Conservation (phyloP, 2,888 invertebrate species). For the Parnassius glacialis region DNA sequence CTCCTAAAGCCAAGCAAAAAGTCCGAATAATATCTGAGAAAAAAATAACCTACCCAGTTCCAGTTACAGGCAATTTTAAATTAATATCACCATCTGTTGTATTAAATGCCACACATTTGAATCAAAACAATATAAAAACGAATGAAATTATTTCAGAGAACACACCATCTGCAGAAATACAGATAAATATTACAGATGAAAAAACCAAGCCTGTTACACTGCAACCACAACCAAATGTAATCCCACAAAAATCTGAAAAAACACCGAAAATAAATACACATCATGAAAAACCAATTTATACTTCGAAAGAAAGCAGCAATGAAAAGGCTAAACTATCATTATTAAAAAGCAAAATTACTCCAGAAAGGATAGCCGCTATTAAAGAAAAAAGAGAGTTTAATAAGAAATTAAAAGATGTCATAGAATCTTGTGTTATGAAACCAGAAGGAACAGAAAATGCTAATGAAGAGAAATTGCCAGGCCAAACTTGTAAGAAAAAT, state of each 20-base stretch:
- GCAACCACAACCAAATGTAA: conserved; percentile 2
- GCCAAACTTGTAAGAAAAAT: conserved; percentile 18
- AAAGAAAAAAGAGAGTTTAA: conserved; percentile 68
- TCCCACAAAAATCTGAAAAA: neutral
- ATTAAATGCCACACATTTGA: conserved; percentile 41
- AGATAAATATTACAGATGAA: conserved; percentile 1
- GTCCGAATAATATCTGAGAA: conserved; percentile 63
- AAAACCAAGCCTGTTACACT: neutral
- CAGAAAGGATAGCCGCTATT: conserved; percentile 62
- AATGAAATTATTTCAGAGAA: conserved; percentile 14
- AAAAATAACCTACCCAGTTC: conserved; percentile 49
- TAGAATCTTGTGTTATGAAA: conserved; percentile 49
- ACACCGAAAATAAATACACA: conserved; percentile 9
- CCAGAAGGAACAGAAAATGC: conserved; percentile 28
- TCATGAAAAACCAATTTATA: conserved; percentile 6
- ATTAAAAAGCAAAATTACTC: conserved; percentile 49
- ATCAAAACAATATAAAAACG: conserved; percentile 27
- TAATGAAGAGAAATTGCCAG: conserved; percentile 18
- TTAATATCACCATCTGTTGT: conserved; percentile 50
- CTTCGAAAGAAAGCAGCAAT: neutral
- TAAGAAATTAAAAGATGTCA: conserved; percentile 64
- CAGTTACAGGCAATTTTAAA: conserved; percentile 45
- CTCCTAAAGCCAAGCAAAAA: conserved; percentile 35
- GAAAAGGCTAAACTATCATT: conserved; percentile 26
- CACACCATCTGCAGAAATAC: conserved; percentile 23